These are phyloP conservation scores for Capitulum mitella DNA, from an alignment of 2,888 invertebrate species.

Conservation along the genomic window DNA sequence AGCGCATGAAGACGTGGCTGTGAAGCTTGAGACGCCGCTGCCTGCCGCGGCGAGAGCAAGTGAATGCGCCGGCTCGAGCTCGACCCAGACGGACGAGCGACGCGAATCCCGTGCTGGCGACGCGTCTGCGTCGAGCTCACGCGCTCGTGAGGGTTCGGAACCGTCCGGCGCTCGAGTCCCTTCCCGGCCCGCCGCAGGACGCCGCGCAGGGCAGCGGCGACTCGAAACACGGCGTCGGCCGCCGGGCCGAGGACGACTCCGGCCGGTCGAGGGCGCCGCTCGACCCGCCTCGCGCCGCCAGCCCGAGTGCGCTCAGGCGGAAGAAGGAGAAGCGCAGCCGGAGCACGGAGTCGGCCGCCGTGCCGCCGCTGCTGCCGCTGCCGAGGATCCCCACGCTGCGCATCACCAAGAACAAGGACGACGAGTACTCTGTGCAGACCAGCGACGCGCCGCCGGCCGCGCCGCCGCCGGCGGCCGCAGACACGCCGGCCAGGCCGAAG, in stretches of 20 bases:
- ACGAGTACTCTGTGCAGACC: slow-evolving; percentile 14
- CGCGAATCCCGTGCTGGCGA: too few species aligned
- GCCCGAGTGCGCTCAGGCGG: not conserved
- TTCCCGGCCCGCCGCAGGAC: too few species aligned
- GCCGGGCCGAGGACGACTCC: not conserved
- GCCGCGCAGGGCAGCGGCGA: not conserved
- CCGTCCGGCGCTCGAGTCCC: too few species aligned
- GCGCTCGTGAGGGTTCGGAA: too few species aligned
- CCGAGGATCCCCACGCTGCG: not conserved
- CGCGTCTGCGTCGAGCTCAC: too few species aligned
- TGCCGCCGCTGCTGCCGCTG: not conserved
- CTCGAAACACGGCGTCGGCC: not conserved
- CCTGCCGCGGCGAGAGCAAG: too few species aligned
- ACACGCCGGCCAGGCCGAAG: not conserved
- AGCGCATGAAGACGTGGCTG: too few species aligned
- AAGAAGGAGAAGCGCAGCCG: not conserved
- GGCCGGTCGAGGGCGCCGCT: not conserved
- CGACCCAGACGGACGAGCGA: too few species aligned
- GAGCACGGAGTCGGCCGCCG: not conserved
- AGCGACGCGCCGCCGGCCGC: not conserved
- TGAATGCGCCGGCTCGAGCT: too few species aligned
- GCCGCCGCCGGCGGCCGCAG: not conserved
- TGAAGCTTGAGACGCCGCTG: too few species aligned
- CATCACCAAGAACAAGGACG: slow-evolving; percentile 18
- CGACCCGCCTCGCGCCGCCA: not conserved